Base-by-base conservation (phyloP, 2,797 vertebrate species). In the Acanthurus leucopareius region DNA sequence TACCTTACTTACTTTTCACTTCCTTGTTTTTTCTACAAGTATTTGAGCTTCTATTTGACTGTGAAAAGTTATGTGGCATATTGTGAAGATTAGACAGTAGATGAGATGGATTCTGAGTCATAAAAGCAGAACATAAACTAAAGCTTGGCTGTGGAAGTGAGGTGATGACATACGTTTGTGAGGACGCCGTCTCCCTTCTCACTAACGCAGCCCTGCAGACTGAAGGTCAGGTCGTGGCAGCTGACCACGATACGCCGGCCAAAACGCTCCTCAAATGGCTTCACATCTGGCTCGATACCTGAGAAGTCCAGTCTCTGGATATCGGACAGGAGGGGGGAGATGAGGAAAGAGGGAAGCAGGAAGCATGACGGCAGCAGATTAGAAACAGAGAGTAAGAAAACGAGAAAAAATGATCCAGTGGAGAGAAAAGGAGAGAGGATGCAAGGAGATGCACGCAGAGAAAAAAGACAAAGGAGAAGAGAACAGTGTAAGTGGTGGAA, bases 191-290 rank as follows among this genome's bases (percentile, higher is more conserved):
- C 96, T 0, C 91, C 82, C 67, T 94, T 96, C 82, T 99, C 97
- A 1, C 89, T 96, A 42, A 98, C 89, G 49, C 96, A 97, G 85
- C 97, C 96, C 11, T 98, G 96, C 56, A 99, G 95, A 85, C 96
- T 97, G 92, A 99, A 98, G 77, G 95, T 95, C 88, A 99, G 94
- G 84, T 98, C 95, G 20, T 98, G 97, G 91, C 98, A 99, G 88
- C 94, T 96, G 84, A 98, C 97, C 89, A 97, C 71, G 1, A 99
- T 93, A 15, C 97, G 97, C 0, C 96, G 96, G 84, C 97, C 97
- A 63, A 96, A 96, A 10, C 97, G 97, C 75, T 99, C 98, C 92
- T 99, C 98, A 32, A 98, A 99, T 0, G 97, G 97, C 90, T 97
- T 98, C 89, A 98, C 95, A 0, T 99, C 98, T 38, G 97, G 97